Evolutionary conservation across 2,797 vertebrate genomes (phyloP), one percentile per base, ranked within the genome.

Genomic region (Hapalemur alaotrensis): DNA sequence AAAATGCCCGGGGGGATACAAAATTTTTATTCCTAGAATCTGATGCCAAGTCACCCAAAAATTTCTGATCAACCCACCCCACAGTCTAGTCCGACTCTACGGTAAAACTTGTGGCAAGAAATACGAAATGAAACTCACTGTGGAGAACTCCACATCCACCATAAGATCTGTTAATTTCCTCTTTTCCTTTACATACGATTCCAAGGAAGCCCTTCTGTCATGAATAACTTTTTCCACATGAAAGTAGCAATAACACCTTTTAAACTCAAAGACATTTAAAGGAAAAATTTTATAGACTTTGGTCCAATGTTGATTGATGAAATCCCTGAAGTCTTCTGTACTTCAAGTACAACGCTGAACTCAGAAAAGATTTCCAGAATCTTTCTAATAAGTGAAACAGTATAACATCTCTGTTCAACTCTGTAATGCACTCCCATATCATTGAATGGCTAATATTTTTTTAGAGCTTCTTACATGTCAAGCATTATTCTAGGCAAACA

Each of bases 101-200:
- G 48, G 32, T 43, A 59, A 92, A 88, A 86, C 4, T 0, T 38
- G 38, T 32, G 52, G 38, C 18, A 84, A 78, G 78, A 96, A 95
- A 73, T 23, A 50, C 11, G 91, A 97, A 96, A 59, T 94, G 89
- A 97, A 96, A 93, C 65, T 79, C 5, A 30, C 35, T 32, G 32
- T 11, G 41, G 43, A 57, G 50, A 91, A 93, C 8, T 22, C 57
- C 54, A 78, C 38, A 65, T 69, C 35, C 54, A 15, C 83, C 15
- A 10, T 7, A 41, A 89, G 48, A 48, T 18, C 50, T 76, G 46
- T 46, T 22, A 22, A 65, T 91, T 95, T 96, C 94, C 57, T 48
- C 76, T 87, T 96, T 78, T 72, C 52, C 43, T 72, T 72, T 25
- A 63, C 12, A 35, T 63, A 30, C 17, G 52, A 22, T 38, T 30